Base-by-base conservation (phyloP, 2,888 invertebrate genomes). In the Parnassius smintheus region DNA sequence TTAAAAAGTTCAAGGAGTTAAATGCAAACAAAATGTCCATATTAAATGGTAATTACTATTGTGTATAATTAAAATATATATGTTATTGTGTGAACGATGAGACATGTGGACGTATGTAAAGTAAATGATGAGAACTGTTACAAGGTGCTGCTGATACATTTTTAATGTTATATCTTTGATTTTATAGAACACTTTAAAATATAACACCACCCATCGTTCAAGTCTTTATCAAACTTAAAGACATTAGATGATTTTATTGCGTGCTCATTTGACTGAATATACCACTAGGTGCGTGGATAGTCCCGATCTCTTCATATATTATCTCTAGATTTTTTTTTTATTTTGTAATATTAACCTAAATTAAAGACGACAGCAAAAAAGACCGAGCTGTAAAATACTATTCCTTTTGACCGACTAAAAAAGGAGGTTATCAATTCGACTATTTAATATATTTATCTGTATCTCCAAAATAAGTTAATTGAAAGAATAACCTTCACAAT, bases 201-300 rank as follows among this genome's bases (percentile, higher is more conserved):
- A 35, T 48, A 44, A 52, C n/a, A 46, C 3, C 18, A 44, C 42
- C 55, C 58, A 53, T 45, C 57, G 50, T 42, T 45, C 42, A n/a
- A 57, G 53, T 57, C 54, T 48, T 53, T 49, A 49, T 57, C n/a
- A n/a, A 49, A 49, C 44, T 42, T 35, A 50, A 56, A 61, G 61
- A 54, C 42, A 54, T 8, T 13, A 12, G 49, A 49, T 12, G 49
- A 58, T 62, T 54, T 58, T 57, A 62, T 62, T 62, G 62, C 49
- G 55, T 54, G 54, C 22, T 11, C 51, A 9, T n/a, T 9, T 50
- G 18, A 10, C 46, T 18, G 46, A 46, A 22, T 57, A 57, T 41
- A 53, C 49, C 62, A 42, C 49, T 25, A 51, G 41, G 42, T 41
- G 11, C 7, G 35, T 35, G 4, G 35, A 35, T 35, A 35, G 35